Conservation (phyloP, 2,888 invertebrate species). For the Spisula subtruncata region DNA sequence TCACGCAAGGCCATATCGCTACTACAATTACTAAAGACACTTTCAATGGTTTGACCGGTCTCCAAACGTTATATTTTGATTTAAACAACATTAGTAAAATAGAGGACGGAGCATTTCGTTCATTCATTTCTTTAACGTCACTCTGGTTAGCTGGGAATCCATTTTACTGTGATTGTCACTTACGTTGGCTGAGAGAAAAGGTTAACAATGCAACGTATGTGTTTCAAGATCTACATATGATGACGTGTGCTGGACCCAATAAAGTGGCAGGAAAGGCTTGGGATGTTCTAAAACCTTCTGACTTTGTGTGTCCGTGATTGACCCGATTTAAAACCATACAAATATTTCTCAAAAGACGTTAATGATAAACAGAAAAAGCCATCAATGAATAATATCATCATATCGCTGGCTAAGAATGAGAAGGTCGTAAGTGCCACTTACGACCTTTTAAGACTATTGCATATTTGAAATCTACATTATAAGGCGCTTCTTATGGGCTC, state of each 20-base stretch:
- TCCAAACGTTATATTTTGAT: slow-evolving; percentile 67
- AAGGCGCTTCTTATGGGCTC: no score
- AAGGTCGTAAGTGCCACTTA: no score
- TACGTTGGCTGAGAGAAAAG: slow-evolving; percentile 72
- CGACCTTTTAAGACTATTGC: no score
- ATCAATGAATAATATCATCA: no score
- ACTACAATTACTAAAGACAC: slow-evolving; percentile 71
- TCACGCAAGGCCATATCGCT: slow-evolving; percentile 69
- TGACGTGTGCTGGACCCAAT: slow-evolving; percentile 68
- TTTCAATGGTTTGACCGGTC: slow-evolving; percentile 64
- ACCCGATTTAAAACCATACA: neutral
- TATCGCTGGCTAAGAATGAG: no score
- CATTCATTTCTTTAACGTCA: slow-evolving; percentile 53
- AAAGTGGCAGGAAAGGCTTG: slow-evolving; percentile 69
- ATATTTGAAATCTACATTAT: no score
- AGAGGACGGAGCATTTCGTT: slow-evolving; percentile 64
- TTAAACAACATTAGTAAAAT: slow-evolving; percentile 68
- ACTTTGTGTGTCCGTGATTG: slow-evolving; percentile 69
- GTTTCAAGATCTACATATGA: slow-evolving; percentile 70
- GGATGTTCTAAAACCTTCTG: slow-evolving; percentile 69
- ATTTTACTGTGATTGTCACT: slow-evolving; percentile 74
- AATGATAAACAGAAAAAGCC: no score
- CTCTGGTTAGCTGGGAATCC: slow-evolving; percentile 72
- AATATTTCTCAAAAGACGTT: no score
- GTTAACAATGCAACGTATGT: slow-evolving; percentile 64